A percentile compares a stretch with the other conserved stretches of the same genome.
Conservation (phyloP, 1,140 invertebrate species). For the Cydia fagiglandana region DNA sequence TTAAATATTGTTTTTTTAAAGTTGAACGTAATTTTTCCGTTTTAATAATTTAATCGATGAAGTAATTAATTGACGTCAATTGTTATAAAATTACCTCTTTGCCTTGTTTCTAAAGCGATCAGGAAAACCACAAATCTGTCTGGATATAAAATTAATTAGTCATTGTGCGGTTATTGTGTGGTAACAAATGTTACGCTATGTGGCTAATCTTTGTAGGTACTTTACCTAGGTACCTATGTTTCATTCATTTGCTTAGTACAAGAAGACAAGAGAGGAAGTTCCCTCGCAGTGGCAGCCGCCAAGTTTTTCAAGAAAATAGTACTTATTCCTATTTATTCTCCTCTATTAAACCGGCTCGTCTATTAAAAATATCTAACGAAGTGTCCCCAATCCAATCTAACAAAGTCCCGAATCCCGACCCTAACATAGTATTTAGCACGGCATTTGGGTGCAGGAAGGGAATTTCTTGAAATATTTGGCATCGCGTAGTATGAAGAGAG, state of each 20-base stretch:
- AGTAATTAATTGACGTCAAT: background rate
- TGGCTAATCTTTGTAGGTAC: background rate
- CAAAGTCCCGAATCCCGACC: too few relatives aligned
- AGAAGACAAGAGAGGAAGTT: too few relatives aligned
- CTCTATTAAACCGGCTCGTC: too few relatives aligned
- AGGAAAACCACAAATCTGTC: background rate
- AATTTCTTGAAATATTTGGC: too few relatives aligned
- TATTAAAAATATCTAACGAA: too few relatives aligned
- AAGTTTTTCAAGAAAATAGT: too few relatives aligned
- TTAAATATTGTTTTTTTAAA: background rate
- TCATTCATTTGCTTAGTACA: background rate
- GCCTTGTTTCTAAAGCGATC: background rate
- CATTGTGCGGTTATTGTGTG: background rate
- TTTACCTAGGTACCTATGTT: background rate
- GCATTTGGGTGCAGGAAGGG: too few relatives aligned
- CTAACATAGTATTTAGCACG: too few relatives aligned
- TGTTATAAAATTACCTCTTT: background rate
- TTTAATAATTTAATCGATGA: background rate
- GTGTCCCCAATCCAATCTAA: too few relatives aligned
- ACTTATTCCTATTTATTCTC: too few relatives aligned
- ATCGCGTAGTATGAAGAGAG: too few relatives aligned
- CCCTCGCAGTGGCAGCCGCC: too few relatives aligned
- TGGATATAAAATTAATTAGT: conserved; percentile 3
- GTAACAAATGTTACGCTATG: background rate
- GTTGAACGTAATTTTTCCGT: background rate